phyloP scores from a whole-genome alignment of 1,140 invertebrate genomes.

The Drosophila insularis region DNA sequence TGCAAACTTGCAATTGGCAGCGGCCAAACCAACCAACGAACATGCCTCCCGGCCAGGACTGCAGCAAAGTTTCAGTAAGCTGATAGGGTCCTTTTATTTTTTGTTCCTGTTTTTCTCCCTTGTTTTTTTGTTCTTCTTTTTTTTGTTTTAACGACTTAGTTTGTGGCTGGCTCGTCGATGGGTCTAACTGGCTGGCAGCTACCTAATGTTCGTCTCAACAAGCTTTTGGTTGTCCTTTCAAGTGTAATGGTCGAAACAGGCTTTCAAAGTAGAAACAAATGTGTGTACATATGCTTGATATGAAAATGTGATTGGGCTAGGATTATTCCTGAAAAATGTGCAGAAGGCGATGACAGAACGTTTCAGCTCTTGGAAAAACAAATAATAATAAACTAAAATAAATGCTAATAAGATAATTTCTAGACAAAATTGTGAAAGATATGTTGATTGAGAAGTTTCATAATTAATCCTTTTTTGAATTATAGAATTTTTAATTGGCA shows the following conservation, averaged over 20 bases:
- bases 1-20: slow-evolving; percentile 76
- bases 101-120: background rate
- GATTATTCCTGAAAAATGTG: no score
- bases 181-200: background rate
- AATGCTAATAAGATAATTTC: no score
- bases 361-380: no score
- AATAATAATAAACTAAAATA: no score
- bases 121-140: slow-evolving; percentile 63
- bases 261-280: background rate
- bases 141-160: slow-evolving; percentile 78
- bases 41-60: slow-evolving; percentile 42
- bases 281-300: background rate
- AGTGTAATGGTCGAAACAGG: slow-evolving; percentile 27
- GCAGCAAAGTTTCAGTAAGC: slow-evolving; percentile 65
- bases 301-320: background rate
- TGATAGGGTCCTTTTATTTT: slow-evolving; percentile 39
- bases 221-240: slow-evolving; percentile 34
- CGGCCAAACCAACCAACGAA: slow-evolving; percentile 40
- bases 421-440: no score
- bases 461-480: no score
- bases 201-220: slow-evolving; percentile 17
- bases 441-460: no score
- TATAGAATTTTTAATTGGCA: no score
- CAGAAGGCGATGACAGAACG: no score
- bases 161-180: slow-evolving; percentile 43